Base-by-base conservation (phyloP, 1,140 invertebrate species). In the Cecropterus lyciades region DNA sequence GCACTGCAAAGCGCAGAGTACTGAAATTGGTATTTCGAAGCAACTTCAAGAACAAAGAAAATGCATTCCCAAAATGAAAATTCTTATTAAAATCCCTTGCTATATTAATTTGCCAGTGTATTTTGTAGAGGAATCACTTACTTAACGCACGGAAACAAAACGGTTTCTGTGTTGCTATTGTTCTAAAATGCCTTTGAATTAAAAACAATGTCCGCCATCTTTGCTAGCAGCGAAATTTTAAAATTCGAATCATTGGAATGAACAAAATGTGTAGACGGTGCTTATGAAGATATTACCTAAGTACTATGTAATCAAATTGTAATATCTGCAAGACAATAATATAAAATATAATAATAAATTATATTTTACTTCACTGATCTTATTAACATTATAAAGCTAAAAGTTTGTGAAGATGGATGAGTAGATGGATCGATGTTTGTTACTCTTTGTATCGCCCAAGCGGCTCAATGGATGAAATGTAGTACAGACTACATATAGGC, bases 141-240 rank as follows among this genome's bases (percentile, higher is more conserved):
- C 56, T 46, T 46, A 46, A 30, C 57, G 16, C 30, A 62, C 16
- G 16, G 48, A 51, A 62, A 62, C 27, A 62, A 62, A 49, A 62
- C 46, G 11, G 9, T 51, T 51, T 20, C 45, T 40, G 33, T 40
- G 16, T 20, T n/a, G 7, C 27, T 46, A 51, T 48, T 60, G 56
- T 59, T 46, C 13, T 59, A 16, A n/a, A 37, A 53, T 53, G 24
- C 4, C 43, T 59, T 46, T 46, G 24, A 20, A 30, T 16, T 5
- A 11, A 27, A 59, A 30, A 59, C 56, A 59, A 56, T 57, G 42
- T 6, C 40, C 17, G 42, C 40, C 55, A 30, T 57, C 40, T 45
- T 57, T 27, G 42, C 8, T 45, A 11, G 20, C 48, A 17, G 48
- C 20, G 16, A n/a, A 40, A 40, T 55, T 55, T 55, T 40, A 40